Evolutionary conservation across 2,888 invertebrate species (phyloP).

Genomic region (Diarsia rubi): DNA sequence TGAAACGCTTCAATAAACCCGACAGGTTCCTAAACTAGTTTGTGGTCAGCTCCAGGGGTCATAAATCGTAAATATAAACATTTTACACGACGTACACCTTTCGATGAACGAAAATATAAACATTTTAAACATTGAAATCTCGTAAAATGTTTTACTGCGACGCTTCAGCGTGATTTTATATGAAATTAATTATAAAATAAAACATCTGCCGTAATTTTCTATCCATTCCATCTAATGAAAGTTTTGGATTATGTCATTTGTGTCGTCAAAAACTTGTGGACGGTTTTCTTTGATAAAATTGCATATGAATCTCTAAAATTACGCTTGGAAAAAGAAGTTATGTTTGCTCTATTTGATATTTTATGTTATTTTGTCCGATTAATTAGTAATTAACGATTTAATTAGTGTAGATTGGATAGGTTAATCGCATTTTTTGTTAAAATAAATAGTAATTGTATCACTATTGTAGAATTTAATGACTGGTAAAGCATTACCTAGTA

Average conservation of each 20-base stretch:
- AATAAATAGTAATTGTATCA: background rate
- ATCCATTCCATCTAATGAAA: background rate
- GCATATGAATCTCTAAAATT: background rate
- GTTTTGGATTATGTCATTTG: slow-evolving; percentile 40
- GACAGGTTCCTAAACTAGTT: slow-evolving; percentile 53
- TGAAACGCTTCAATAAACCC: slow-evolving; percentile 34
- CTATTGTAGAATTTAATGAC: background rate
- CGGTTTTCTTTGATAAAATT: slow-evolving; percentile 7
- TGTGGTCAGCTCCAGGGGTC: slow-evolving; percentile 56
- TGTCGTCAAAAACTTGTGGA: slow-evolving; percentile 4
- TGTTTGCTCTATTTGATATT: background rate
- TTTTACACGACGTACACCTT: slow-evolving; percentile 33
- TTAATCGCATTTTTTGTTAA: background rate
- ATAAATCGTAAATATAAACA: slow-evolving; percentile 53
- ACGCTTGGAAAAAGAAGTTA: background rate
- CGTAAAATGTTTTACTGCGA: slow-evolving; percentile 57
- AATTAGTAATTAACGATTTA: too few relatives aligned
- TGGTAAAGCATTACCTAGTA: background rate
- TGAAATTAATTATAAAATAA: slow-evolving; percentile 46
- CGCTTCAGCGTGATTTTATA: slow-evolving; percentile 39
- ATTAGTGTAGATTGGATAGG: background rate
- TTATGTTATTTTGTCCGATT: background rate
- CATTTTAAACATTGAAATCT: slow-evolving; percentile 56
- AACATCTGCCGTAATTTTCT: slow-evolving; percentile 27
- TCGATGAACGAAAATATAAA: slow-evolving; percentile 48